Percentiles rank a stretch among this genome's conserved stretches.
Evolutionary conservation across 2,797 vertebrate species (phyloP).

Genomic region (Neopelma chrysocephalum): DNA sequence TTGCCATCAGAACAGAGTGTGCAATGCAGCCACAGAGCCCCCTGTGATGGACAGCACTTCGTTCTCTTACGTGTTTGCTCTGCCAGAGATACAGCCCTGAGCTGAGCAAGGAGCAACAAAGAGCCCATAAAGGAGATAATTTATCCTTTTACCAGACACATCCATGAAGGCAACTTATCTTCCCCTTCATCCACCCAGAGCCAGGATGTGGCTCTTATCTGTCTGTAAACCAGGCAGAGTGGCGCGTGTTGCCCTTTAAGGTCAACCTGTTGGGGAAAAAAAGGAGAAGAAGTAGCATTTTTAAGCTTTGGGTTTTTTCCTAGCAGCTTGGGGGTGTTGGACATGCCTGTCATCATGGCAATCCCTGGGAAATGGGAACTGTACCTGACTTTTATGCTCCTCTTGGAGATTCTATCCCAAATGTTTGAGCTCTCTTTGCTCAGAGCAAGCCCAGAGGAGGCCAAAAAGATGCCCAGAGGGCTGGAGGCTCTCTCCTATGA

Average conservation of each 20-base stretch:
- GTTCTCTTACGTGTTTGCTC: neutral
- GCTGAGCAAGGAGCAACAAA: neutral
- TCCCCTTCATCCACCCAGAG: slow-evolving; percentile 39
- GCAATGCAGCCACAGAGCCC: neutral
- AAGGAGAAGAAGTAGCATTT: neutral
- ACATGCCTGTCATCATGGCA: neutral
- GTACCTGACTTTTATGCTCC: neutral
- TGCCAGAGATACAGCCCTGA: neutral
- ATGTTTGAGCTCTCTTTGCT: neutral
- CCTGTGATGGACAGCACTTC: neutral
- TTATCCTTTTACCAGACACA: slow-evolving; percentile 38
- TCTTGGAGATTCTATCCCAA: neutral
- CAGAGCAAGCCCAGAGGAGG: neutral
- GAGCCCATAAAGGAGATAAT: slow-evolving; percentile 30
- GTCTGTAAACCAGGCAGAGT: slow-evolving; percentile 20
- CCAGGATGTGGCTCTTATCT: slow-evolving; percentile 61
- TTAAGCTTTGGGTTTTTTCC: neutral
- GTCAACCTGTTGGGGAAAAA: neutral
- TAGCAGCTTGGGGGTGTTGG: neutral
- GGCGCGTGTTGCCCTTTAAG: slow-evolving; percentile 11
- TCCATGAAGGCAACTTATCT: slow-evolving; percentile 54
- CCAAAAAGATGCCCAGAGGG: neutral
- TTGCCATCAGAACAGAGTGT: neutral
- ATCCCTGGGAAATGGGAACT: neutral
- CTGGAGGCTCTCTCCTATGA: neutral